Base-by-base conservation (phyloP, 1,140 invertebrate species). In the Anthonomus grandis region DNA sequence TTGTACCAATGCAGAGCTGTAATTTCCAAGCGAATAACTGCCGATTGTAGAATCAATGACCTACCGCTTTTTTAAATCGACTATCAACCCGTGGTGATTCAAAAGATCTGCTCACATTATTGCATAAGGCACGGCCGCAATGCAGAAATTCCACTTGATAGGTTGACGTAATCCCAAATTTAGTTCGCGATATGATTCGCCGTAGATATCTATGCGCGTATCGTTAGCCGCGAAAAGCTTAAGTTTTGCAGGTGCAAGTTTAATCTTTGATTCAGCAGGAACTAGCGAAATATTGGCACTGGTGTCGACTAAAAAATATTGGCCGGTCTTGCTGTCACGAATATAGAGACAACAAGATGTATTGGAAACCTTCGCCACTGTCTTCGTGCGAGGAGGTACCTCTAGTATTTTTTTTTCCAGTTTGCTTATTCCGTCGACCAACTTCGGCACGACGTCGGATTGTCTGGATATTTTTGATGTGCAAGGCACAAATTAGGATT, bases 51-150 rank as follows among this genome's bases (percentile, higher is more conserved):
- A 31, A 51, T 75, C 72, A n/a, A 73, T 48, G 5, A 75, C 46
- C 4, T 60, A 60, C 6, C 58, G 31, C n/a, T 61, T 50, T 19
- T 54, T 39, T 12, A 73, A 25, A 53, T 75, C 70, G 0, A 74
- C 66, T 0, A 74, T 37, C 9, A 76, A 47, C 0, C 63, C 57
- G 57, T 64, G 69, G 48, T 71, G 42, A 0, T 23, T 19, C 6
- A 78, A 52, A 39, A 76, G 73, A 48, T 76, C 73, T n/a, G 73
- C 72, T 23, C 73, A 72, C 0, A 75, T 62, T 2, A 75, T 75
- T 2, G 74, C 64, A 25, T 67, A 66, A 0, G 45, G 37, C 0
- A 74, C 69, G 24, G 71, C 68, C 2, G 73, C 73, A 1, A 77
- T 53, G 12, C 72, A 61, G 42, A 76, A 77, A 4, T 49, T 34